phyloP scores from a whole-genome alignment of 2,797 vertebrate species.

The Gobio occitaniae region DNA sequence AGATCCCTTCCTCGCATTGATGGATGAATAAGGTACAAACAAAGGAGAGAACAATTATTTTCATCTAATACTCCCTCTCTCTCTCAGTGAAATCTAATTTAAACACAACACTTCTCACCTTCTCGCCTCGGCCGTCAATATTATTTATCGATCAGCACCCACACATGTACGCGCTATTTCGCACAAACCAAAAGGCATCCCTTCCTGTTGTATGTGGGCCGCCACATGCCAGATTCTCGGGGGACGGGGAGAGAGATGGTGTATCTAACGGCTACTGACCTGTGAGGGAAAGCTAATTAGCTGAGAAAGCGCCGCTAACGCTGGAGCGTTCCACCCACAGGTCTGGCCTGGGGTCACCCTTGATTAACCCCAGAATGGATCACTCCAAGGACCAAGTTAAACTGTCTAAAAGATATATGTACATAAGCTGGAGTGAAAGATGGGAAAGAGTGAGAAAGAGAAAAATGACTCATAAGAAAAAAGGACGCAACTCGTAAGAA shows the following conservation, averaged over 20 bases:
- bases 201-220: conserved; percentile 10
- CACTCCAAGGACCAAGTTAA: conserved; percentile 50
- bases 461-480: background rate
- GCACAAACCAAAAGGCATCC: background rate
- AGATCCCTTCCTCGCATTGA: conserved; percentile 39
- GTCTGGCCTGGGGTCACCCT: conserved; percentile 47
- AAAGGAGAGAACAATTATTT: conserved; percentile 44
- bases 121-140: conserved; percentile 21
- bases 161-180: background rate
- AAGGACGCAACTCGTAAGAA: too few species aligned
- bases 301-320: conserved; percentile 43
- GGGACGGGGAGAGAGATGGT: conserved; percentile 35
- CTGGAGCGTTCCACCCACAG: conserved; percentile 43
- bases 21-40: conserved; percentile 50
- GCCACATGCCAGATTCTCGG: conserved; percentile 1
- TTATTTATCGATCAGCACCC: conserved; percentile 39
- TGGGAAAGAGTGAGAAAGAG: conserved; percentile 27
- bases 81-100: conserved; percentile 30
- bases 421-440: conserved; percentile 35
- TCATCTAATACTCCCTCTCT: conserved; percentile 23
- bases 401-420: conserved; percentile 52
- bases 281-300: conserved; percentile 61
- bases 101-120: conserved; percentile 37
- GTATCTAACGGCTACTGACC: conserved; percentile 58
- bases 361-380: conserved; percentile 63